Evolutionary conservation across 2,888 invertebrate genomes (phyloP).

Genomic region (Ectemnius lituratus): DNA sequence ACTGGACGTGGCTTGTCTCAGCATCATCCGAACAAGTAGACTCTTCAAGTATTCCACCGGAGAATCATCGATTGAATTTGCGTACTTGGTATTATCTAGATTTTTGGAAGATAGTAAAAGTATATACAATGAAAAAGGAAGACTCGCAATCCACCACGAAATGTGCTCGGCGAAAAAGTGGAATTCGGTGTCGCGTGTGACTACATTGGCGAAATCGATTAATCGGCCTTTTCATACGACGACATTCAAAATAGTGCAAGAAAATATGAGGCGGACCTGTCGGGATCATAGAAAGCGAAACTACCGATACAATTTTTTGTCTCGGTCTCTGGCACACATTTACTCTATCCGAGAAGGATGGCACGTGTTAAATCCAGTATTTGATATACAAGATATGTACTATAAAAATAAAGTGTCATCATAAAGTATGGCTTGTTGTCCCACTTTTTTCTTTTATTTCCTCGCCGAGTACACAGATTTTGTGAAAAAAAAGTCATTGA

Average conservation of each 20-base stretch:
- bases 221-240: constrained; percentile 42
- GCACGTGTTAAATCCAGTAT: no score
- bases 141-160: constrained; percentile 48
- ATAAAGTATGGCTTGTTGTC: no score
- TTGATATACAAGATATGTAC: no score
- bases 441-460: no score
- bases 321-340: background rate
- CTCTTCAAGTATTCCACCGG: constrained; percentile 25
- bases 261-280: constrained; percentile 5
- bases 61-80: constrained; percentile 16
- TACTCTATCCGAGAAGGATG: no score
- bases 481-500: no score
- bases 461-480: no score
- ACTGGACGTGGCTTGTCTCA: constrained; percentile 6
- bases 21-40: background rate
- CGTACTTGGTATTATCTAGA: constrained; percentile 1
- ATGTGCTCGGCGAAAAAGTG: constrained; percentile 65
- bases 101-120: background rate
- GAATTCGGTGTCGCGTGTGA: constrained; percentile 64
- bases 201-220: constrained; percentile 57
- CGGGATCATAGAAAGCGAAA: background rate
- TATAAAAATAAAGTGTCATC: no score
- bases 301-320: background rate
- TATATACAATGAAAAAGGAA: constrained; percentile 16
- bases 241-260: constrained; percentile 44